Evolutionary conservation across 2,888 invertebrate species (phyloP), one percentile per base, ranked within the genome.

Genomic region (Onthophagus sagittarius): DNA sequence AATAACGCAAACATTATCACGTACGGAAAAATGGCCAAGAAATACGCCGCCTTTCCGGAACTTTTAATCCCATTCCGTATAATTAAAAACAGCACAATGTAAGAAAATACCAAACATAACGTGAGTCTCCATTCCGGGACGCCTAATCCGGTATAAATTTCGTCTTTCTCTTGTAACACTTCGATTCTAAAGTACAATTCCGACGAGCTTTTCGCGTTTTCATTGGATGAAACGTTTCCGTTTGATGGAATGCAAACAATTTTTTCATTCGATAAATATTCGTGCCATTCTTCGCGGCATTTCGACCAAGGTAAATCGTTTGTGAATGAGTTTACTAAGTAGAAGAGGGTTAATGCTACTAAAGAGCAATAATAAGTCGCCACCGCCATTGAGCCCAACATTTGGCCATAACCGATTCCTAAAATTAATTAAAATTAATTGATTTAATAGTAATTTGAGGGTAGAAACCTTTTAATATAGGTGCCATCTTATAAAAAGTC

Each of bases 1-100:
- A 96, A 87, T 67, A 96, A 85, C 53, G 90, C 89, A 74, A 94
- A 86, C 84, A 96, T 89, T 70, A 96, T 90, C 4, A 93, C 88
- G 80, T 94, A 94, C 0, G 95, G 95, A 83, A 95, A 95, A 1
- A 96, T 84, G 0, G 96, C 96, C 11, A 96, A 90, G 84, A 97
- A 94, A 84, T 96, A 97, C 0, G 96, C 91, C 0, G 91, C 93
- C 84, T 94, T 94, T 69, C 94, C 94, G 0, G 93, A 91, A 80
- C 92, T 93, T 83, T 91, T 91, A 0, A 94, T 92, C 7, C 94
- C 94, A 76, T 89, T 90, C 13, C 91, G 87, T 64, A 93, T 90
- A 71, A 93, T 90, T 2, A 90, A 78, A 80, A 92, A 93, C 53
- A 93, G 90, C 0, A 90, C 82, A 2, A 89, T 71, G 94, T 94